Evolutionary conservation across 1,140 invertebrate genomes (phyloP).

Genomic region (Bombyx mori): ASM3026992v2 NC_085116.1:8186501-8187000

Average conservation of each 20-base stretch:
- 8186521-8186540: neutral
- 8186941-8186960: too few species aligned
- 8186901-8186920: too few species aligned
- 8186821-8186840: neutral
- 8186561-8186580: neutral
- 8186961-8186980: too few species aligned
- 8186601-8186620: neutral
- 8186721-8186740: slow-evolving; percentile 55
- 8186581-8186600: neutral
- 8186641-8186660: slow-evolving; percentile 38
- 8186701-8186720: slow-evolving; percentile 35
- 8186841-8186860: too few species aligned
- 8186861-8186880: too few species aligned
- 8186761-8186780: neutral
- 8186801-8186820: neutral
- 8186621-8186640: slow-evolving; percentile 12
- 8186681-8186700: slow-evolving; percentile 18
- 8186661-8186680: slow-evolving; percentile 45
- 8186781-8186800: neutral
- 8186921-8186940: too few species aligned
- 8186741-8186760: slow-evolving; percentile 35
- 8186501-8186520: too few species aligned
- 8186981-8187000: too few species aligned
- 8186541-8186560: neutral
- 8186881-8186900: too few species aligned